These are phyloP conservation scores for Phortica magna DNA, from an alignment of 2,888 invertebrate species.

Conservation along the genomic window DNA sequence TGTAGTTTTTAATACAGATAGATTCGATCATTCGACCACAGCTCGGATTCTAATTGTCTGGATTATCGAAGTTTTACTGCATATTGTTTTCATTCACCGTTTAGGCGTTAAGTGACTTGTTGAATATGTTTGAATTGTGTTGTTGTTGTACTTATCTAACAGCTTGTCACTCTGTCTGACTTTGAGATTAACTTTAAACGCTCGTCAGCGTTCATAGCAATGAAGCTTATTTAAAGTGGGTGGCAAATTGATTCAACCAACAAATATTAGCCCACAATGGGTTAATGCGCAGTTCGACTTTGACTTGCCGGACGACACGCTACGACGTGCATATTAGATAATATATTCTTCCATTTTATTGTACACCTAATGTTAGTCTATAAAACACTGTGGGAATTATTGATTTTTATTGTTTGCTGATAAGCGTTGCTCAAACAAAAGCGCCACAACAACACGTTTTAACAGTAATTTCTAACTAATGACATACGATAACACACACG, in stretches of 20 bases:
- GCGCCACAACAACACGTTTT: neutral
- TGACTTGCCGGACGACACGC: no score
- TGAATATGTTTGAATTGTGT: neutral
- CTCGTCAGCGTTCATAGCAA: neutral
- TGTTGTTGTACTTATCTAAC: neutral
- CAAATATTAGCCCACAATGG: no score
- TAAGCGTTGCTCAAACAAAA: neutral
- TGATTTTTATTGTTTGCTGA: conserved; percentile 50
- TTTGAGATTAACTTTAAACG: neutral
- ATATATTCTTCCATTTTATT: conserved; percentile 55
- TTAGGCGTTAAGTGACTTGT: neutral
- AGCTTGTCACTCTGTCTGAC: neutral
- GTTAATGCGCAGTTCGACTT: no score
- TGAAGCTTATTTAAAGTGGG: no score
- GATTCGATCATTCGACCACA: no score
- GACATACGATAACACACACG: neutral
- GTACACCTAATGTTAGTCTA: conserved; percentile 50
- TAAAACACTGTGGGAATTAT: conserved; percentile 62
- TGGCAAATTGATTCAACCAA: no score
- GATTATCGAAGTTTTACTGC: neutral
- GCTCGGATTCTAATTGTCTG: no score
- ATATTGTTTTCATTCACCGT: neutral
- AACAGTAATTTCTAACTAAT: neutral
- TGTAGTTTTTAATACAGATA: no score
- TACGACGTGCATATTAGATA: conserved; percentile 29